phyloP scores from a whole-genome alignment of 2,888 invertebrate species.

The Rhogogaster chlorosoma region DNA sequence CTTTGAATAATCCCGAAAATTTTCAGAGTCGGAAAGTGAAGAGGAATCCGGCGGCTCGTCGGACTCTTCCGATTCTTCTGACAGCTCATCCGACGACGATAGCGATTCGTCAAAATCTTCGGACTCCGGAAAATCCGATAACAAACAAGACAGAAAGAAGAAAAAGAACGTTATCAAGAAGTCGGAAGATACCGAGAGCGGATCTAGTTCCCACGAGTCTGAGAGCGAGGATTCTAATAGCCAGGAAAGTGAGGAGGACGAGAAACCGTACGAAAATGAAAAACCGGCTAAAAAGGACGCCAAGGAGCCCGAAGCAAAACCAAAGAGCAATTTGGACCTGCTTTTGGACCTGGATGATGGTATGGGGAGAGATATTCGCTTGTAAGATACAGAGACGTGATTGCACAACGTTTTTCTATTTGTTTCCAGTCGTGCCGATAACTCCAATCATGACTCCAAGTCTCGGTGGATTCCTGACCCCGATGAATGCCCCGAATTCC shows the following conservation, averaged over 20 bases:
- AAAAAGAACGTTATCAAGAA: constrained; percentile 62
- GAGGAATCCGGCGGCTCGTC: constrained; percentile 79
- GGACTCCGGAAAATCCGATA: constrained; percentile 57
- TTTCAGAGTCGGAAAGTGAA: constrained; percentile 67
- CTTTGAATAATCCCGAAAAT: constrained; percentile 61
- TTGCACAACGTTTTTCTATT: background rate
- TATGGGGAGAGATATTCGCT: constrained; percentile 66
- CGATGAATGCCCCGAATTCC: constrained; percentile 76
- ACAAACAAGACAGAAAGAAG: constrained; percentile 51
- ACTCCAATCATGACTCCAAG: constrained; percentile 91
- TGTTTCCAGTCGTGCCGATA: constrained; percentile 80
- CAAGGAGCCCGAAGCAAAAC: constrained; percentile 77
- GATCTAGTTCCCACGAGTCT: constrained; percentile 70
- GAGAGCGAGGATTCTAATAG: constrained; percentile 67
- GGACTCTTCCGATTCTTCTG: constrained; percentile 75
- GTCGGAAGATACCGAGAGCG: constrained; percentile 67
- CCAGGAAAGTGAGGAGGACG: constrained; percentile 63
- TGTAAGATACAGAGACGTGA: background rate
- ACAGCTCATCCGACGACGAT: constrained; percentile 66
- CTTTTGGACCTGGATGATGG: constrained; percentile 89
- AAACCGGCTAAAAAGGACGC: constrained; percentile 66
- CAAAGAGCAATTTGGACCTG: constrained; percentile 88
- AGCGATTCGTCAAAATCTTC: constrained; percentile 72
- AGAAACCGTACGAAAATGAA: constrained; percentile 55
- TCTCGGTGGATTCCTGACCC: constrained; percentile 88